Evolutionary conservation across 1,140 invertebrate genomes (phyloP).

Genomic region (Oedothorax gibbosus): DNA sequence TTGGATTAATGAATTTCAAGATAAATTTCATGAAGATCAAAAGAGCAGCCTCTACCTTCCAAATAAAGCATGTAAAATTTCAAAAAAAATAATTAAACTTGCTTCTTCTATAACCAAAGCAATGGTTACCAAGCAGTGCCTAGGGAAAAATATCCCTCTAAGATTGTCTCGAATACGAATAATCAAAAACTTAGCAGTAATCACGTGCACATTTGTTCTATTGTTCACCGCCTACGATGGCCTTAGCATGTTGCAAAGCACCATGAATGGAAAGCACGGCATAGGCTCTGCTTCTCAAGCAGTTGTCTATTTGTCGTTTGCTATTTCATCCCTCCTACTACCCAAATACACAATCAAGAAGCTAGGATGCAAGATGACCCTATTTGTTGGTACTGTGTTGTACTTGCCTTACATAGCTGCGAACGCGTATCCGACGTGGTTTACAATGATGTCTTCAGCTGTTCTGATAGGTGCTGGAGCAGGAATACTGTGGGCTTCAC

Average conservation of each 20-base stretch:
- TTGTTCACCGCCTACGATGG: constrained; percentile 93
- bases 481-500: constrained; percentile 13
- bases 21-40: too few species aligned
- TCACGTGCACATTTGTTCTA: constrained; percentile 89
- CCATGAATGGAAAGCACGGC: constrained; percentile 8
- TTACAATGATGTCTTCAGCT: constrained; percentile 23
- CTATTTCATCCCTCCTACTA: constrained; percentile 9
- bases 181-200: constrained; percentile 85
- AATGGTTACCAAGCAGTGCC: too few species aligned
- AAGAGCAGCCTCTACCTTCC: too few species aligned
- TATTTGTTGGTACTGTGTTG: neutral
- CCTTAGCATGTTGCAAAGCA: constrained; percentile 69
- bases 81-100: too few species aligned
- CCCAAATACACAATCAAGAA: constrained; percentile 38
- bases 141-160: too few species aligned
- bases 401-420: constrained; percentile 34
- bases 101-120: too few species aligned
- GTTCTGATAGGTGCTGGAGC: constrained; percentile 22
- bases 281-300: constrained; percentile 12
- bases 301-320: neutral
- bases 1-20: too few species aligned
- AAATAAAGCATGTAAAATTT: too few species aligned
- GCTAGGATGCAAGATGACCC: constrained; percentile 19
- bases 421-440: constrained; percentile 25
- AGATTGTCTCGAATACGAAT: constrained; percentile 78